Evolutionary conservation across 2,888 invertebrate genomes (phyloP), one percentile per base, ranked within the genome.

Genomic region (Andrena praecox): DNA sequence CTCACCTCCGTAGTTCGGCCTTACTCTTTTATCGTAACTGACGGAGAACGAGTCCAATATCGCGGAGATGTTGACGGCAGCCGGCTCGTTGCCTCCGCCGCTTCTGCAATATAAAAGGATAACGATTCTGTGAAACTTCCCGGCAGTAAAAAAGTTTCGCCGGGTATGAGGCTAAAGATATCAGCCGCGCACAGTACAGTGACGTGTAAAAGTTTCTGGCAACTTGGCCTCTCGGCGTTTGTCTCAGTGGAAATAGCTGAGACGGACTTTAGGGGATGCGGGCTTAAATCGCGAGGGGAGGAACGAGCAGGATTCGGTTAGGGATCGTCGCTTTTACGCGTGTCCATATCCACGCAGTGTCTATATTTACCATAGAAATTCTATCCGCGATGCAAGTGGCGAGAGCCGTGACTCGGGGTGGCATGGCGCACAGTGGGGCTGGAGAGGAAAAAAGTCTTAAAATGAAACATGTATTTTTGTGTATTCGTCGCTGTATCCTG

Each of bases 1-100:
- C 97, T 96, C 95, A 98, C 98, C 98, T 97, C 98, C 99, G 95
- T 99, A 99, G 95, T 99, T 98, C 94, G 99, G 99, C 96, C 99
- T 97, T 97, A 99, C 98, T 97, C 99, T 97, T 97, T 99, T 99
- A 96, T 99, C 99, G 95, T 99, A 99, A 95, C 98, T 98, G 95
- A 97, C 97, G 95, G 98, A 98, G 96, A 98, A 98, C 94, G 98
- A 98, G 95, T 98, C 98, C 95, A 98, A 96, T 94, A 98, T 98
- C 94, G 98, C 98, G 93, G 98, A 98, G 95, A 98, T 98, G 96
- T 98, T 98, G 94, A 98, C 98, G 94, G 98, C 98, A 92, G 97
- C 97, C 94, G 97, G 96, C 97, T 97, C 97, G 95, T 97, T 97
- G 93, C 97, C 97, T 91, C 96, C 96, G 93, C 96, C 96, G 93